Percentiles rank a stretch among this genome's conserved stretches.
Evolutionary conservation across 2,888 invertebrate genomes (phyloP).

Genomic region (Caenorhabditis sp.): DNA sequence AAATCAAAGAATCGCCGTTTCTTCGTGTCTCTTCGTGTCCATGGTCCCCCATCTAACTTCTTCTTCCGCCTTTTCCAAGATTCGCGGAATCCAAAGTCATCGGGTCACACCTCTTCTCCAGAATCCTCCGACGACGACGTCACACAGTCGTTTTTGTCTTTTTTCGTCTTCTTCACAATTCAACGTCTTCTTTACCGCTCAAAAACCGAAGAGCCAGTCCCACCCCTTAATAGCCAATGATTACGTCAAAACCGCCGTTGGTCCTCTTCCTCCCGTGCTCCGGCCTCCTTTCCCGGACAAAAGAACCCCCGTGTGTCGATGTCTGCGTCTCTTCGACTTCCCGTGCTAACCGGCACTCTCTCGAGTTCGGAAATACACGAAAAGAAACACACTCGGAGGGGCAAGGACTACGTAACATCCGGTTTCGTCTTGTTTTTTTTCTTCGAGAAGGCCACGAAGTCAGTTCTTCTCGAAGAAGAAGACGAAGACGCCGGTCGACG

Average conservation of each 20-base stretch:
- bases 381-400: conserved; percentile 57
- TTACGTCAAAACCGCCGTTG: conserved; percentile 61
- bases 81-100: background rate
- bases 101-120: too few relatives aligned
- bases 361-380: conserved; percentile 54
- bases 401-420: conserved; percentile 60
- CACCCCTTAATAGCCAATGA: conserved; percentile 62
- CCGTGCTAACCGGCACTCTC: background rate
- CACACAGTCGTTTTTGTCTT: conserved; percentile 53
- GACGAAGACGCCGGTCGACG: background rate
- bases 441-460: conserved; percentile 18
- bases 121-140: background rate
- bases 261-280: conserved; percentile 44
- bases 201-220: conserved; percentile 40
- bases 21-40: conserved; percentile 3
- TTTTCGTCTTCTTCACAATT: conserved; percentile 9
- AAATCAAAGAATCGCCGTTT: conserved; percentile 32
- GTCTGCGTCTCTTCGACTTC: conserved; percentile 34
- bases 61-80: conserved; percentile 9
- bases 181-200: conserved; percentile 29
- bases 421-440: conserved; percentile 66
- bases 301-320: conserved; percentile 42
- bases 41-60: conserved; percentile 22
- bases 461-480: too few relatives aligned
- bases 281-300: conserved; percentile 33